These are phyloP conservation scores for Aegithalos caudatus DNA, from an alignment of 2,113 vertebrate species.

Conservation along the genomic window DNA sequence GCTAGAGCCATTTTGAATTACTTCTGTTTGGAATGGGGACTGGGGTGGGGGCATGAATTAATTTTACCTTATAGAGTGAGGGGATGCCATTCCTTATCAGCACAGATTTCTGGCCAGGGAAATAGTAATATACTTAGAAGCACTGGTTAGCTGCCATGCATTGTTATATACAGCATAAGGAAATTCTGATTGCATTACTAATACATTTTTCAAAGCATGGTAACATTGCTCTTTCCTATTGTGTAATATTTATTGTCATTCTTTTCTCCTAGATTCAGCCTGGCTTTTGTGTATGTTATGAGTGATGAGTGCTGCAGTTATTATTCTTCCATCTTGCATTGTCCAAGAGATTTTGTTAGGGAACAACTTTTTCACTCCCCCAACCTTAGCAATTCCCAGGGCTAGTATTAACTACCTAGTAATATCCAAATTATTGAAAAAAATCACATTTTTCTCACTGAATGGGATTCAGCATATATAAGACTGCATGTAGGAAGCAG, in stretches of 20 bases:
- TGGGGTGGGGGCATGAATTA: rapidly evolving
- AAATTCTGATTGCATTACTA: neutral
- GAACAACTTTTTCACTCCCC: neutral
- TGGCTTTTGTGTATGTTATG: neutral
- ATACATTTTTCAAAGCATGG: conserved; percentile 10
- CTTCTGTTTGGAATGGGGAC: neutral
- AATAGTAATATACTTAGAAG: neutral
- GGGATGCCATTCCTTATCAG: neutral
- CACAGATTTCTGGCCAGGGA: neutral
- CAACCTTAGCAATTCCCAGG: neutral
- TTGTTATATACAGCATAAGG: neutral
- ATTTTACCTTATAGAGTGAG: neutral
- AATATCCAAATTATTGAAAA: neutral
- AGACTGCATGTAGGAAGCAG: neutral
- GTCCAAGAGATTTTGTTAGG: neutral
- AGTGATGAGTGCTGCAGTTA: neutral
- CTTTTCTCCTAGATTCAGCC: neutral
- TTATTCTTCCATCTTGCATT: neutral
- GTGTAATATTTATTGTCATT: conserved; percentile 13
- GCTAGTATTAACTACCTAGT: neutral
- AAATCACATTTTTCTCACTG: neutral
- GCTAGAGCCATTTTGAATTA: neutral
- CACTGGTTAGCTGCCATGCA: neutral
- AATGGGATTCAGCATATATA: neutral
- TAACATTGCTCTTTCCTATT: neutral